phyloP scores from a whole-genome alignment of 2,113 vertebrate species.

The Oryzias javanicus region DNA sequence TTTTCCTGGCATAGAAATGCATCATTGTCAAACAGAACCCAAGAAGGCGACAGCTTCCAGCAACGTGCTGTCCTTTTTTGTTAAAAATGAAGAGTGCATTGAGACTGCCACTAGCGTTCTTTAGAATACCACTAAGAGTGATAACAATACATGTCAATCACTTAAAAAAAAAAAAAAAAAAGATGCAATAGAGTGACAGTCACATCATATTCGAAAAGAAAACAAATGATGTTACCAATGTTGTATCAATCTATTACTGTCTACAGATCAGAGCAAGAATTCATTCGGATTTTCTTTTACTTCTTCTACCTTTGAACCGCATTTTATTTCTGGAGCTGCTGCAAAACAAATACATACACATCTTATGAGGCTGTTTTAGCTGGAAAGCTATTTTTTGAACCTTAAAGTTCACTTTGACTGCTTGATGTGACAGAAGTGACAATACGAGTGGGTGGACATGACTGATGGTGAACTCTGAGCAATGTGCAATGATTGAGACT shows the following conservation, averaged over 20 bases:
- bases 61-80: conserved; percentile 69
- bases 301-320: conserved; percentile 25
- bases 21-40: conserved; percentile 66
- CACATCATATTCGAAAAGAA: conserved; percentile 38
- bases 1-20: conserved; percentile 48
- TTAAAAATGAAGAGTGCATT: conserved; percentile 71
- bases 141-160: conserved; percentile 70
- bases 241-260: conserved; percentile 23
- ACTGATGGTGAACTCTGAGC: conserved; percentile 69
- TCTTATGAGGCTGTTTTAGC: conserved; percentile 37
- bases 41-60: conserved; percentile 68
- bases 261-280: neutral
- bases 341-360: conserved; percentile 42
- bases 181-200: conserved; percentile 56
- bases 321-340: conserved; percentile 38
- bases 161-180: conserved; percentile 38
- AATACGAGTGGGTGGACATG: conserved; percentile 66
- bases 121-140: conserved; percentile 66
- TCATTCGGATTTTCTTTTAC: conserved; percentile 24
- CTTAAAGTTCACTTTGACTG: conserved; percentile 61
- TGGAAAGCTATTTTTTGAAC: conserved; percentile 38
- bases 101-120: conserved; percentile 66
- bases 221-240: conserved; percentile 21
- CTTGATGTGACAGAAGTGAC: conserved; percentile 75
- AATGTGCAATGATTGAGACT: conserved; percentile 59